Base-by-base conservation (phyloP, 2,797 vertebrate species). In the Mormyrops attenuatus region DNA sequence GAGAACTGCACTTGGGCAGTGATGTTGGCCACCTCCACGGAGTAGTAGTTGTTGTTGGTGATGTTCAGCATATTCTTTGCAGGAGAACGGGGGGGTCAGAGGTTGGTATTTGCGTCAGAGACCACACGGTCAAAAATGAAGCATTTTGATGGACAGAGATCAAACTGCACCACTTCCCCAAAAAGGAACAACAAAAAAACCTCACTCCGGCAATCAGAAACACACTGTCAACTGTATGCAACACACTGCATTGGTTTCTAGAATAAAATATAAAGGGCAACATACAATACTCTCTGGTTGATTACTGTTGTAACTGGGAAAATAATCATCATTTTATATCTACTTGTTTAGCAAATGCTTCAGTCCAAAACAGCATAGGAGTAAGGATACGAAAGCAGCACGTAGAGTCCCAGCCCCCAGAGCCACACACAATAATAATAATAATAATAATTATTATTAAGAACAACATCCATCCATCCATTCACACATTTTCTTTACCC, bases 11-110 rank as follows among this genome's bases (percentile, higher is more conserved):
- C 97, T 91, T 98, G 97, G n/a, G 97, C 97, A 73, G 97, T 98
- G 92, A 99, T 97, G 92, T 98, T 98, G 93, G 97, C 97, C 91
- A 99, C 96, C 90, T 97, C 96, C 89, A 99, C 96, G 47, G 98
- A 95, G 57, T 99, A 99, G 92, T 97, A 98, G 93, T 98, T 99
- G 92, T 99, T 99, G 91, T 99, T 99, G 0, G 97, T 99, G 94
- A 99, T 99, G 94, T 99, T 99, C 92, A 99, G 90, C 0, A 97
- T 97, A 91, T 96, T 99, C 98, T 99, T 93, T 3, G 93, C 93
- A 93, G 38, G 60, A 88, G 49, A 15, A 89, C 0, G 44, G 73
- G 20, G 20, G 26, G 26, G 38, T 44, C 5, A 5, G 17, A 7
- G 44, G 44, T 15, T 22, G 44, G 26, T 3, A 30, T 66, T 26